A percentile compares a stretch with the other conserved stretches of the same genome.
Conservation (phyloP, 35 echinoderm and acorn worm species). For the Anneissia japonica region DNA sequence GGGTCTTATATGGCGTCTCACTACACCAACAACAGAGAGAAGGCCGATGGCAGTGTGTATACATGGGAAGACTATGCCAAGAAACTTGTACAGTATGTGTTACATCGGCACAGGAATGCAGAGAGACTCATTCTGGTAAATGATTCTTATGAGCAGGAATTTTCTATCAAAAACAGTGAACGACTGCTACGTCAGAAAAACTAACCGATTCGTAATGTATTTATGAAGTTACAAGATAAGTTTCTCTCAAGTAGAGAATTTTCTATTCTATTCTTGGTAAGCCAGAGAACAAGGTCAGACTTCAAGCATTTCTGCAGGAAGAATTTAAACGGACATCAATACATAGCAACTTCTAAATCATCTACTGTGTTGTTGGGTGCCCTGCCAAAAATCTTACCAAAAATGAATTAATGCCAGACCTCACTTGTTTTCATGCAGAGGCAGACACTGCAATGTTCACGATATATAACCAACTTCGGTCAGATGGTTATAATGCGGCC, state of each 20-base stretch:
- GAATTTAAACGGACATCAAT: slow-evolving; percentile 23
- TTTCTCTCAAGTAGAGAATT: slow-evolving; percentile 22
- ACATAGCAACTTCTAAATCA: slow-evolving; percentile 19
- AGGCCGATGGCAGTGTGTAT: slow-evolving; percentile 21
- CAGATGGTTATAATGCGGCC: slow-evolving; percentile 33
- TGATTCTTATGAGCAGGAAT: background rate
- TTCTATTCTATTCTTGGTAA: slow-evolving; percentile 46
- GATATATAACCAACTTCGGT: slow-evolving; percentile 31
- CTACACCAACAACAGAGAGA: slow-evolving; percentile 26
- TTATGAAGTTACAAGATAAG: background rate
- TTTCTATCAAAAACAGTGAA: background rate
- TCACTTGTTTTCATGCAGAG: slow-evolving; percentile 44
- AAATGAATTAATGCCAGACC: slow-evolving; percentile 24
- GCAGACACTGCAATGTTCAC: slow-evolving; percentile 54
- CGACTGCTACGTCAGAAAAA: background rate
- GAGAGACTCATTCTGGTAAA: background rate
- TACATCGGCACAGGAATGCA: slow-evolving; percentile 20
- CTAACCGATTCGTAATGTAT: background rate
- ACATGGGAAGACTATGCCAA: slow-evolving; percentile 30
- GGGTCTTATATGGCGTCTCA: slow-evolving; percentile 35
- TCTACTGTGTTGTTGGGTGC: slow-evolving; percentile 48
- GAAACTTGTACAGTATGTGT: slow-evolving; percentile 2
- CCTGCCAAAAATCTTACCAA: slow-evolving; percentile 26
- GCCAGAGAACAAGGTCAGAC: slow-evolving; percentile 39
- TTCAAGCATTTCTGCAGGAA: slow-evolving; percentile 39